Evolutionary conservation across 1,140 invertebrate genomes (phyloP).

Genomic region (Grapholita molesta): DNA sequence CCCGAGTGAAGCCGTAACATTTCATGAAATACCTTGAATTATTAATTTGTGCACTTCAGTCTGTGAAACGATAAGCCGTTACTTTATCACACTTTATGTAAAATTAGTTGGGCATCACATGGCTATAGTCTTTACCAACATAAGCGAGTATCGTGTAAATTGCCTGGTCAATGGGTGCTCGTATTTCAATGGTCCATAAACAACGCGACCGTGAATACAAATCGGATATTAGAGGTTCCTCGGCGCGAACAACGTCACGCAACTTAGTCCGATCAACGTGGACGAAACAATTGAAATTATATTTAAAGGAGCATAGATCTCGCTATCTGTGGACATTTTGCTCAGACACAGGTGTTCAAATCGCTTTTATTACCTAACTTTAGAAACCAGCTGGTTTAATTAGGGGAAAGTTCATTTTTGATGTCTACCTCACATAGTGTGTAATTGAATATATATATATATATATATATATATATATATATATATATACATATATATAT

Average conservation of each 20-base stretch:
- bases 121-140: conserved; percentile 43
- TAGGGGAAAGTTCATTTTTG: no score
- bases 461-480: no score
- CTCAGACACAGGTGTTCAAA: neutral
- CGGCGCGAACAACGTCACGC: conserved; percentile 38
- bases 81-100: neutral
- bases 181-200: conserved; percentile 70
- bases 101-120: neutral
- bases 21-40: no score
- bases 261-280: conserved; percentile 25
- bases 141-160: conserved; percentile 66
- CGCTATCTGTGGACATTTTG: neutral
- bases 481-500: no score
- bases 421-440: no score
- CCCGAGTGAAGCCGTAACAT: no score
- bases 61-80: neutral
- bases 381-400: no score
- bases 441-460: no score
- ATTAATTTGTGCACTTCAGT: no score
- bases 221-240: conserved; percentile 68
- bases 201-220: conserved; percentile 70
- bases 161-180: conserved; percentile 57
- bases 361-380: no score
- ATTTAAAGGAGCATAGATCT: neutral
- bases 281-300: neutral